Conservation (phyloP, 2,888 invertebrate genomes). For the Mimas tiliae region DNA sequence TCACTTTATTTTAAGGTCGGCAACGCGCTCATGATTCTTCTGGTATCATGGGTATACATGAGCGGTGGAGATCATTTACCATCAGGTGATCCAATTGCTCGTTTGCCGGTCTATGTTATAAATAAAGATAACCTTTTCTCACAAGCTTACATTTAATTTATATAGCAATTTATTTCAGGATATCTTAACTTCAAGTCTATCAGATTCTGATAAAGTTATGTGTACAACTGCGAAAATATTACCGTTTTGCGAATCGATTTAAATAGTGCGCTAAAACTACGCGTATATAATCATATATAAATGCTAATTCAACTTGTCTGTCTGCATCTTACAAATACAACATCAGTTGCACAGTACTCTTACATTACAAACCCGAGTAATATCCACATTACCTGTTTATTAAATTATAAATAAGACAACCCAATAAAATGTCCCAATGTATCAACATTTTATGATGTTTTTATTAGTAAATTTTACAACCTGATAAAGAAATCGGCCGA, state of each 20-base stretch:
- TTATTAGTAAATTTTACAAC: constrained; percentile 48
- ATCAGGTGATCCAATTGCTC: no score
- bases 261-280: background rate
- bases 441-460: constrained; percentile 43
- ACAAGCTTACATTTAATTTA: no score
- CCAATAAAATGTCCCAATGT: constrained; percentile 29
- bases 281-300: constrained; percentile 6
- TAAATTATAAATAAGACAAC: constrained; percentile 25
- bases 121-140: no score
- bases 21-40: no score
- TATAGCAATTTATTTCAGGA: constrained; percentile 30
- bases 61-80: no score
- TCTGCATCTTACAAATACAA: background rate
- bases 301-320: constrained; percentile 8
- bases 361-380: constrained; percentile 7
- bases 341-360: background rate
- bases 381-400: constrained; percentile 16
- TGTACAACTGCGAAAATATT: no score
- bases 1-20: no score
- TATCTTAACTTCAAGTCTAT: constrained; percentile 10
- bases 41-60: no score
- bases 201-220: background rate
- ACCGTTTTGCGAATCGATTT: background rate
- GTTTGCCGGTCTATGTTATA: no score
- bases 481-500: constrained; percentile 36